Conservation (phyloP, 2,797 vertebrate genomes). For the Phrynocephalus forsythii region DNA sequence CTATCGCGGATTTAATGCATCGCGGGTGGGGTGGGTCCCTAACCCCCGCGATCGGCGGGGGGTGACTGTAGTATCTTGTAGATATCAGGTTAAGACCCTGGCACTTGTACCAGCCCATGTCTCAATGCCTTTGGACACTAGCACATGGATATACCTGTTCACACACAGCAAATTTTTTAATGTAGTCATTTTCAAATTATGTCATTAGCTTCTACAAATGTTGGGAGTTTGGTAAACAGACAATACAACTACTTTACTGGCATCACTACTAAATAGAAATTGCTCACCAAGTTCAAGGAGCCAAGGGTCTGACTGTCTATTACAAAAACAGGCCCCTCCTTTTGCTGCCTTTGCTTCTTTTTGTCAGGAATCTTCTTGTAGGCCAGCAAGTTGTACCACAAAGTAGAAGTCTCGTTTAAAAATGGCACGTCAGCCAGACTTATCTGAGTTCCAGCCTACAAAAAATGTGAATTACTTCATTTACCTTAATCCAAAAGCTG, state of each 20-base stretch:
- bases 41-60: too few relatives aligned
- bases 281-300: conserved; percentile 79
- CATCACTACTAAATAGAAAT: neutral
- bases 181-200: neutral
- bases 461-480: conserved; percentile 31
- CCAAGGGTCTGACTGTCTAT: conserved; percentile 55
- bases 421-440: conserved; percentile 79
- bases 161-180: neutral
- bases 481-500: neutral
- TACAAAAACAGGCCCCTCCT: conserved; percentile 61
- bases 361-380: conserved; percentile 70
- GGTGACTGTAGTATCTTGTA: too few relatives aligned
- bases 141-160: neutral
- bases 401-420: conserved; percentile 72
- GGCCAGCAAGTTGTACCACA: conserved; percentile 83
- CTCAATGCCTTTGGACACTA: neutral
- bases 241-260: accelerated
- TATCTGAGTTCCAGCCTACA: conserved; percentile 82
- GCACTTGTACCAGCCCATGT: neutral
- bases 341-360: conserved; percentile 66
- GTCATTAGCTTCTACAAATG: neutral
- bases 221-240: neutral
- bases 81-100: too few relatives aligned
- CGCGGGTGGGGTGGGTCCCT: too few relatives aligned
- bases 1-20: too few relatives aligned